phyloP scores from a whole-genome alignment of 2,888 invertebrate genomes.

The Camponotus fellah region DNA sequence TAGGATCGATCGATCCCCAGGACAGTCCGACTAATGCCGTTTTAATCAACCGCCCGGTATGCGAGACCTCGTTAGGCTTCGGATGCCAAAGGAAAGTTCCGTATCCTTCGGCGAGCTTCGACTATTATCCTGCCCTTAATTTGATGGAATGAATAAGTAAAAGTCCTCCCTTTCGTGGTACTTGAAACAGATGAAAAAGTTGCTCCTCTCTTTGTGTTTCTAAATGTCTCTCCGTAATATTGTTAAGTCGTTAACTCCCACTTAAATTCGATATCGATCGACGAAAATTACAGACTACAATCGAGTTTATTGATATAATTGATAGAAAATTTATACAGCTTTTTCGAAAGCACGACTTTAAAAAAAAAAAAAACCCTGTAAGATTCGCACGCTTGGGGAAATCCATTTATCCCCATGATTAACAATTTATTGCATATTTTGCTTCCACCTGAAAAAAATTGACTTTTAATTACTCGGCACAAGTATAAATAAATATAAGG shows the following conservation, averaged over 20 bases:
- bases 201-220: conserved; percentile 5
- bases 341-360: background rate
- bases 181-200: conserved; percentile 43
- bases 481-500: background rate
- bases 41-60: conserved; percentile 75
- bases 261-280: conserved; percentile 16
- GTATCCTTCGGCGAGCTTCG: conserved; percentile 26
- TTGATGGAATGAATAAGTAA: conserved; percentile 51
- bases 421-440: background rate
- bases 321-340: conserved; percentile 2
- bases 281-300: background rate
- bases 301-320: background rate
- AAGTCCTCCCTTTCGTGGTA: conserved; percentile 36
- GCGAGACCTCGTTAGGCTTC: conserved; percentile 52
- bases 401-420: too few species aligned
- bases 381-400: background rate
- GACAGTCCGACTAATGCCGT: conserved; percentile 78
- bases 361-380: too few species aligned
- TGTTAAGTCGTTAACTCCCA: background rate
- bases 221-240: conserved; percentile 31
- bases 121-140: conserved; percentile 25
- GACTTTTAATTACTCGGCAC: background rate
- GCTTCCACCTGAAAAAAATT: background rate
- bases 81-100: conserved; percentile 49
- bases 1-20: conserved; percentile 69